Base-by-base conservation (phyloP, 1,140 invertebrate genomes). In the Notospermus geniculatus region DNA sequence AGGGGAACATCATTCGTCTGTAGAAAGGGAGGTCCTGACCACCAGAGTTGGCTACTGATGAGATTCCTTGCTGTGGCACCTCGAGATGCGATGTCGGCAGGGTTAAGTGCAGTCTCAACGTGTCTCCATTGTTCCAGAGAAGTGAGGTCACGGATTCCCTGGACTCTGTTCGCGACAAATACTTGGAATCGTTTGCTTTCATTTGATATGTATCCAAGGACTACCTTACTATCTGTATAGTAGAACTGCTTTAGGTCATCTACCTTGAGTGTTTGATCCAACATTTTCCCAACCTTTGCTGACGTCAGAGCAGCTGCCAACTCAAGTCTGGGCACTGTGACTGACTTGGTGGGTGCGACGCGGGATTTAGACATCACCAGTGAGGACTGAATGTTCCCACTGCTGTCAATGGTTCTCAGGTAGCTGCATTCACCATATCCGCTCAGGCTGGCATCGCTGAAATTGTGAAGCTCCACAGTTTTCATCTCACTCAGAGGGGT, bases 291-390 rank as follows among this genome's bases (percentile, higher is more conserved):
- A 5, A 60, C 15, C 29, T 60, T 15, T 19, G 75, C 65, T 9
- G 80, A 54, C 9, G 83, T 39, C 1, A 75, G 23, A 9, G 82
- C 80, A 2, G 71, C 80, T 58, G 67, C 71, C 29, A 85, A 64
- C 67, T 85, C 83, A n/a, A 85, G 66, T 59, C 79, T 54, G 11
- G 84, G 83, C 9, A 85, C 68, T 19, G 77, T 75, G 27, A 73
- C 53, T 9, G 54, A 5, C 19, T 55, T 22, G 17, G 17, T 23
- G 17, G 62, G 59, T 22, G 60, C 52, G 5, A 66, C 52, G 19
- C 66, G 63, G 17, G 55, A 15, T 28, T 66, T 64, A 4, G 61
- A 58, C 1, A 64, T 0, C 13, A 63, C 30, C 41, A 69, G 66
- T 46, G 54, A 25, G 0, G 65, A 56, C 1, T 62, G 23, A 0